Evolutionary conservation across 2,113 vertebrate species (phyloP).

Genomic region (chimpanzee (Pan troglodytes)): NHGRI_mPanTro3-v2.1_pri NC_072411.2:132625501-132626000

Average conservation of each 20-base stretch:
- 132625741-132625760: not conserved
- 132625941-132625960: not conserved
- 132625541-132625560: conserved; percentile 64
- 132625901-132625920: not conserved
- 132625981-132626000: not conserved
- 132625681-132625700: not conserved
- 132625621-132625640: not conserved
- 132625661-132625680: not conserved
- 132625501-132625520: not conserved
- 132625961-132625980: not conserved
- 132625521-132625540: not conserved
- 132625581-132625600: not conserved
- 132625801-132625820: not conserved
- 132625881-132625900: not conserved
- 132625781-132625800: not conserved
- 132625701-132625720: not conserved
- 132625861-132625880: not conserved
- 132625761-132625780: not conserved
- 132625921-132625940: not conserved
- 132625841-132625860: not conserved
- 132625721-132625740: not conserved
- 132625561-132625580: conserved; percentile 9
- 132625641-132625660: not conserved
- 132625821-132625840: not conserved
- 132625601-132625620: not conserved